phyloP scores from a whole-genome alignment of 2,797 vertebrate species.

The Microctenopoma stevenorrisi region DNA sequence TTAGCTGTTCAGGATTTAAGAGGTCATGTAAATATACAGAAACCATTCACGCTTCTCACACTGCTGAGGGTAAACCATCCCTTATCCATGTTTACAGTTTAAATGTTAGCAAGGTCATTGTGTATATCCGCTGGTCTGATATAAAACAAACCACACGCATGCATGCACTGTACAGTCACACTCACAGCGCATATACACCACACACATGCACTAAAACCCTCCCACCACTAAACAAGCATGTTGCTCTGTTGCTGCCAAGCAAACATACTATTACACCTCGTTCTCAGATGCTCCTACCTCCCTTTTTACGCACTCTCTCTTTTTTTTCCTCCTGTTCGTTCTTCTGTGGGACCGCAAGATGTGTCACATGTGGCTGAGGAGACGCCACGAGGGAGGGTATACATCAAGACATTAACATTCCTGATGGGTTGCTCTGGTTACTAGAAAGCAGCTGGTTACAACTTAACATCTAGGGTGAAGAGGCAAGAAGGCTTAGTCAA shows the following conservation, averaged over 20 bases:
- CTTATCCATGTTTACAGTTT: slow-evolving; percentile 55
- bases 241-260: slow-evolving; percentile 29
- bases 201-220: slow-evolving; percentile 21
- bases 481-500: background rate
- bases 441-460: slow-evolving; percentile 33
- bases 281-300: slow-evolving; percentile 55
- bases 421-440: slow-evolving; percentile 51
- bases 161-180: slow-evolving; percentile 7
- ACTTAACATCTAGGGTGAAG: slow-evolving; percentile 8
- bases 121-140: slow-evolving; percentile 60
- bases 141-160: slow-evolving; percentile 59
- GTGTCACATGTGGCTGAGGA: slow-evolving; percentile 54
- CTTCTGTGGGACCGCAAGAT: slow-evolving; percentile 44
- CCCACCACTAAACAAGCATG: slow-evolving; percentile 41
- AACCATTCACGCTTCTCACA: slow-evolving; percentile 37
- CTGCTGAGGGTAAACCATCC: slow-evolving; percentile 20
- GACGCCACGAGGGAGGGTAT: slow-evolving; percentile 42
- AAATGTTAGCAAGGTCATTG: slow-evolving; percentile 54
- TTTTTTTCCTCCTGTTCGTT: slow-evolving; percentile 36
- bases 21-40: slow-evolving; percentile 31
- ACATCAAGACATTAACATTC: slow-evolving; percentile 61
- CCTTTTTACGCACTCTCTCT: slow-evolving; percentile 55
- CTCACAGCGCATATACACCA: slow-evolving; percentile 21
- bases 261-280: slow-evolving; percentile 70
- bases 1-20: slow-evolving; percentile 33